Base-by-base conservation (phyloP, 2,113 vertebrate species). In the Myotis davidii region DNA sequence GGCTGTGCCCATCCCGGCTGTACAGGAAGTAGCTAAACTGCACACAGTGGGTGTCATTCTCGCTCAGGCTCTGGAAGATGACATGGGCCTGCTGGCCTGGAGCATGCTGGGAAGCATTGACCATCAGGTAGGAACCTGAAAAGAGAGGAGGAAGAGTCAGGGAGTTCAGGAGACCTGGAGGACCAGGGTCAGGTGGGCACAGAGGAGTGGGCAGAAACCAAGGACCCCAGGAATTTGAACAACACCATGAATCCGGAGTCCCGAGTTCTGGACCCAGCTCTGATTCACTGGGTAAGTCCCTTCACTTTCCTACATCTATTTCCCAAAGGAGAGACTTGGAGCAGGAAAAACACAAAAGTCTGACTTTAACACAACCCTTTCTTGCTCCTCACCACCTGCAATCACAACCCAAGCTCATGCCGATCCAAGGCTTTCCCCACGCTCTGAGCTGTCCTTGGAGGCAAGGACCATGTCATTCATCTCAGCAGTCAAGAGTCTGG, bases 21-120 rank as follows among this genome's bases (percentile, higher is more conserved):
- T 99, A 99, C 95, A 99, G 98, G 98, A 99, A 99, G 97, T 99
- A 99, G 98, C 99, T 99, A 99, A 99, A 99, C 98, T 99, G 99
- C 56, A 99, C 99, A 78, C 99, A 99, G 98, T 99, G 99, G 1
- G 99, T 99, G 98, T 99, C 99, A 16, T 99, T 99, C 97, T 99
- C 99, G 0, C 99, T 99, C 98, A 99, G 98, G 0, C 99, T 98
- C 98, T 99, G 99, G 90, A 99, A 99, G 56, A 99, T 98, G 85
- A 99, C 97, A 93, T 99, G 99, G 90, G 99, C 99, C 39, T 98
- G 98, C 97, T 99, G 99, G 64, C 99, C 99, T 0, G 98, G 97
- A 14, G 95, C 96, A 95, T 99, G 99, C 98, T 99, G 99, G 73
- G 99, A 99, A 91, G 99, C 99, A 96, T 99, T 99, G 96, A 99